These are phyloP conservation scores for Cygnus olor DNA, from an alignment of 2,797 vertebrate genomes.

Conservation along the genomic window DNA sequence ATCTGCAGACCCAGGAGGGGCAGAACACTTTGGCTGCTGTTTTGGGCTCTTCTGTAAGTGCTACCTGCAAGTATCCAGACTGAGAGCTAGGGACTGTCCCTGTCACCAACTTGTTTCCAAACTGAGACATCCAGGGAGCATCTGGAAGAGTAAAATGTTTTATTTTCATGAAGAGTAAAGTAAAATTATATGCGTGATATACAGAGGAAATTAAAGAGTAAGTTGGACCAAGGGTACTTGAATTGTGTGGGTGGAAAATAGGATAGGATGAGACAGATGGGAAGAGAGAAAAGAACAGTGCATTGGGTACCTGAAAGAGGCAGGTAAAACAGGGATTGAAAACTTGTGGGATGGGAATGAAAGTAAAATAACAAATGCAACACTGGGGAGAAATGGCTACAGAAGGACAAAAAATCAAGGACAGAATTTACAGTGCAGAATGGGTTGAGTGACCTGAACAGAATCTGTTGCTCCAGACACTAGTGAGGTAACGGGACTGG, in stretches of 20 bases:
- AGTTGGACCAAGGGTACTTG: background rate
- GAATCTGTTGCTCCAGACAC: background rate
- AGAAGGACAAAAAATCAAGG: background rate
- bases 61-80: accelerated
- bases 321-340: background rate
- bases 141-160: background rate
- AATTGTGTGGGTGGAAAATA: background rate
- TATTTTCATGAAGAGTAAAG: background rate
- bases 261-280: background rate
- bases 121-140: background rate
- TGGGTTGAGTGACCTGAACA: background rate
- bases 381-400: background rate
- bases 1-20: background rate
- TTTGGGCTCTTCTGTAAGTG: background rate
- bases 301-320: accelerated
- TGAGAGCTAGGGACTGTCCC: background rate
- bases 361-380: background rate
- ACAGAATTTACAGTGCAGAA: background rate
- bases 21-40: background rate
- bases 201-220: background rate
- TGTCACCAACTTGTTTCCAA: background rate
- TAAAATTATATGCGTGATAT: background rate
- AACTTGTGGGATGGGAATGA: background rate
- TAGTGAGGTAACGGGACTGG: accelerated
- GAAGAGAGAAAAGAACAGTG: background rate